phyloP scores from a whole-genome alignment of 2,113 vertebrate species.

The Carassius carassius region DNA sequence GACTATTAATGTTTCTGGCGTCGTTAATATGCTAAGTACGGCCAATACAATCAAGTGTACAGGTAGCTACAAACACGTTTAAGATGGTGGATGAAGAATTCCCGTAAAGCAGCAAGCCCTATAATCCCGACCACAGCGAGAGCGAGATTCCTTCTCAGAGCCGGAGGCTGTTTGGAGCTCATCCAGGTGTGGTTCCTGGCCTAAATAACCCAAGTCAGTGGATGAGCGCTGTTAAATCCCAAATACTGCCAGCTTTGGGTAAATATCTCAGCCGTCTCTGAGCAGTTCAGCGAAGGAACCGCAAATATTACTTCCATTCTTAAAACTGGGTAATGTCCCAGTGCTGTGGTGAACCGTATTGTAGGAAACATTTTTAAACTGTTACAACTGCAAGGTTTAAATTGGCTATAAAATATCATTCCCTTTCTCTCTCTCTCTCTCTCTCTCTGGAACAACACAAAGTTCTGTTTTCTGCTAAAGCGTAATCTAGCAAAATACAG shows the following conservation, averaged over 20 bases:
- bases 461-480: conserved; percentile 33
- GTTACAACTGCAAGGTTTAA: conserved; percentile 67
- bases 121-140: conserved; percentile 40
- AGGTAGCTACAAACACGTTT: conserved; percentile 17
- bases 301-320: conserved; percentile 63
- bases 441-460: conserved; percentile 58
- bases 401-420: conserved; percentile 74
- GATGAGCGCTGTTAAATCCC: conserved; percentile 61
- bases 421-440: conserved; percentile 42
- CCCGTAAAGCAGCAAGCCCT: conserved; percentile 17
- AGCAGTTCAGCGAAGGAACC: conserved; percentile 67
- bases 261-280: conserved; percentile 32
- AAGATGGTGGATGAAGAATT: conserved; percentile 38
- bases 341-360: conserved; percentile 71
- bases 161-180: conserved; percentile 63
- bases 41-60: conserved; percentile 4
- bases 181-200: conserved; percentile 66
- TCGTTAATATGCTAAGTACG: conserved; percentile 37
- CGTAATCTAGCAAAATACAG: not conserved
- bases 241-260: conserved; percentile 51
- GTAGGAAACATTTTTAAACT: conserved; percentile 73
- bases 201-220: conserved; percentile 61
- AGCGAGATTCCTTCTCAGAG: conserved; percentile 56
- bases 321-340: conserved; percentile 65
- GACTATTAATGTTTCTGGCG: conserved; percentile 50